These are phyloP conservation scores for Pogona vitticeps DNA, from an alignment of 2,113 vertebrate species.

Conservation along the genomic window DNA sequence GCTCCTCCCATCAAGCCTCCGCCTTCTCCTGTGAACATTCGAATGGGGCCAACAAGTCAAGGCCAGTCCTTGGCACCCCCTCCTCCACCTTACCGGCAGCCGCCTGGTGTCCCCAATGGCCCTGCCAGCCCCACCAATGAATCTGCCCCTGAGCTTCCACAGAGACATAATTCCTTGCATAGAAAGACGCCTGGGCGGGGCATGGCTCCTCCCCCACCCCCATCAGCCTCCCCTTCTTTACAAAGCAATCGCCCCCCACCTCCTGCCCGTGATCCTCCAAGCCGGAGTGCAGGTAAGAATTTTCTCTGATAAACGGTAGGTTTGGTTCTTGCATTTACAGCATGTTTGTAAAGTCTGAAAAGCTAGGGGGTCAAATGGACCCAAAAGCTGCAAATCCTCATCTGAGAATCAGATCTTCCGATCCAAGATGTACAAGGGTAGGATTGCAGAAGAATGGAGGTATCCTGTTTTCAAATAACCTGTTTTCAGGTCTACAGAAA, in stretches of 20 bases:
- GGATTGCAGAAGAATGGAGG: background rate
- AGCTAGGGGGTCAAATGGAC: background rate
- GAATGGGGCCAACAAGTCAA: slow-evolving; percentile 71
- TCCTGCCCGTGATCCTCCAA: slow-evolving; percentile 81
- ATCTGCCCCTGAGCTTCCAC: slow-evolving; percentile 89
- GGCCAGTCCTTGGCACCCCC: slow-evolving; percentile 81
- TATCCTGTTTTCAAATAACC: background rate
- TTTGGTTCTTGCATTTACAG: accelerated
- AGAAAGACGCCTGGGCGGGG: slow-evolving; percentile 78
- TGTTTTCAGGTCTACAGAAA: no score
- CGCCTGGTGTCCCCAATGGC: slow-evolving; percentile 84
- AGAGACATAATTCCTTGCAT: slow-evolving; percentile 95
- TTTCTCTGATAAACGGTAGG: accelerated
- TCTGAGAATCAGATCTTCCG: background rate
- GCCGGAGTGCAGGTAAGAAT: slow-evolving; percentile 81
- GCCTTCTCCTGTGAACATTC: slow-evolving; percentile 79
- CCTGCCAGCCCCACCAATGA: slow-evolving; percentile 83
- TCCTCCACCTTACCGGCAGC: slow-evolving; percentile 88
- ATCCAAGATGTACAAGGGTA: background rate
- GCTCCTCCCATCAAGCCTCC: slow-evolving; percentile 78
- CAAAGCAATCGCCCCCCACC: slow-evolving; percentile 80
- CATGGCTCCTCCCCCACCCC: slow-evolving; percentile 75
- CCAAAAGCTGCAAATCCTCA: background rate
- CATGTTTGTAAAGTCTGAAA: background rate
- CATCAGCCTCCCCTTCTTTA: slow-evolving; percentile 75